phyloP scores from a whole-genome alignment of 2,888 invertebrate species.

The Conchocele bisecta region DNA sequence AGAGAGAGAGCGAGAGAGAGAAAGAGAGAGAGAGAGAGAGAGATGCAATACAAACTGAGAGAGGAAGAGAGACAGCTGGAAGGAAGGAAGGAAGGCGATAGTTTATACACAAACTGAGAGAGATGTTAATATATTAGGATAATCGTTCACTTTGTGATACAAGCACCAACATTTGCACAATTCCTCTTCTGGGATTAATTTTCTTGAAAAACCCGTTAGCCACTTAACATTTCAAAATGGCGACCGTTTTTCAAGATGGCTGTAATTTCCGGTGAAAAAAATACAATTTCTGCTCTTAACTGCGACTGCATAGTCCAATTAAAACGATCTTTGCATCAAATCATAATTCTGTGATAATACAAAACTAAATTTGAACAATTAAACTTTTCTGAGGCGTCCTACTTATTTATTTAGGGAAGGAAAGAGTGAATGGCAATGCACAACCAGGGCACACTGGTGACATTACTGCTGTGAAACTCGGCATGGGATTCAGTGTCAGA shows the following conservation, averaged over 20 bases:
- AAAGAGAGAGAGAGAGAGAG: neutral
- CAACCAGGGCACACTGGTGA: slow-evolving; percentile 40
- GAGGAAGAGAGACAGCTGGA: neutral
- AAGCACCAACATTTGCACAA: slow-evolving; percentile 2
- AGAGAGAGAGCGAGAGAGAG: neutral
- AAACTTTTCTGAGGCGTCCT: too few relatives aligned
- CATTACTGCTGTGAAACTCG: slow-evolving; percentile 37
- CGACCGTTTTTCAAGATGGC: slow-evolving; percentile 16
- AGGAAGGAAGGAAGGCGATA: neutral
- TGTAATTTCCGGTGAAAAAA: neutral
- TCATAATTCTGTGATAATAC: neutral
- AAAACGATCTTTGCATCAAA: neutral
- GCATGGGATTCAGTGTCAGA: slow-evolving; percentile 36
- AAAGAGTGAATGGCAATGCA: slow-evolving; percentile 17
- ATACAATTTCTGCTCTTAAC: neutral
- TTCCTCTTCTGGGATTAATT: neutral
- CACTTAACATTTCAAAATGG: slow-evolving; percentile 12
- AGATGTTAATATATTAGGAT: neutral
- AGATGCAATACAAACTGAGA: neutral
- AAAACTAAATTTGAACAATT: too few relatives aligned
- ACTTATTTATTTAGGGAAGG: neutral
- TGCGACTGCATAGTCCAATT: neutral
- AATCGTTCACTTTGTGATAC: slow-evolving; percentile 11
- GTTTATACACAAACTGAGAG: neutral
- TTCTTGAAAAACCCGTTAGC: slow-evolving; percentile 2